phyloP scores from a whole-genome alignment of 2,113 vertebrate species.

The Larimichthys polyactis region DNA sequence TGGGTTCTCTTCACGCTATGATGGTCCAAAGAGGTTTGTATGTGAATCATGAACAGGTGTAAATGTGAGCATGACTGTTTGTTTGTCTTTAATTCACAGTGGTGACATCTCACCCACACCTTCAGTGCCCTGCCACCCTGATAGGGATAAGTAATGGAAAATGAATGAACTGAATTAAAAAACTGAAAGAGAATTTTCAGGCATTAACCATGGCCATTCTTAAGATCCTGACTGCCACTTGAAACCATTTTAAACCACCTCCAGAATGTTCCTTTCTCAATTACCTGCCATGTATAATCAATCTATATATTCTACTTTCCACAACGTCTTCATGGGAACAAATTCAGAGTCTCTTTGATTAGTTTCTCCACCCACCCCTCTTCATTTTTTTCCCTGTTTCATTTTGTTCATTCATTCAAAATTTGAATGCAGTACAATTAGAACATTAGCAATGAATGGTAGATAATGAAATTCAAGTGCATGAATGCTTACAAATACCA shows the following conservation, averaged over 20 bases:
- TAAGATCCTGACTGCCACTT: not conserved
- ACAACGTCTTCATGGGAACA: not conserved
- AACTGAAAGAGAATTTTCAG: not conserved
- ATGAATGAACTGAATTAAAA: too few relatives aligned
- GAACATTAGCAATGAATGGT: slow-evolving; percentile 20
- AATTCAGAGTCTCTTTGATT: not conserved
- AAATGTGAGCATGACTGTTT: too few relatives aligned
- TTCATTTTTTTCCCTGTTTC: not conserved
- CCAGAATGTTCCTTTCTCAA: not conserved
- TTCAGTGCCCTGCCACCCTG: too few relatives aligned
- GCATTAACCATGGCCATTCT: not conserved
- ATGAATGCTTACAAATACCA: not conserved
- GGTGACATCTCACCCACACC: too few relatives aligned
- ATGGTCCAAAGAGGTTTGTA: too few relatives aligned
- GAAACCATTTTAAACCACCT: not conserved
- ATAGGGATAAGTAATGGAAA: too few relatives aligned
- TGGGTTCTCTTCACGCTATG: too few relatives aligned
- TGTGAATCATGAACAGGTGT: too few relatives aligned
- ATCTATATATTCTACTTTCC: not conserved
- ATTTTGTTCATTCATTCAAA: not conserved
- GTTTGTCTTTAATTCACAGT: too few relatives aligned
- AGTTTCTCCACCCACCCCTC: not conserved
- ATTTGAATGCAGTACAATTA: not conserved
- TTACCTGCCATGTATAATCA: not conserved
- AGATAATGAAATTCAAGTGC: slow-evolving; percentile 38